A percentile compares a stretch with the other conserved stretches of the same genome.
Evolutionary conservation across 2,113 vertebrate species (phyloP).

Genomic region (Orientallactaga bullata): DNA sequence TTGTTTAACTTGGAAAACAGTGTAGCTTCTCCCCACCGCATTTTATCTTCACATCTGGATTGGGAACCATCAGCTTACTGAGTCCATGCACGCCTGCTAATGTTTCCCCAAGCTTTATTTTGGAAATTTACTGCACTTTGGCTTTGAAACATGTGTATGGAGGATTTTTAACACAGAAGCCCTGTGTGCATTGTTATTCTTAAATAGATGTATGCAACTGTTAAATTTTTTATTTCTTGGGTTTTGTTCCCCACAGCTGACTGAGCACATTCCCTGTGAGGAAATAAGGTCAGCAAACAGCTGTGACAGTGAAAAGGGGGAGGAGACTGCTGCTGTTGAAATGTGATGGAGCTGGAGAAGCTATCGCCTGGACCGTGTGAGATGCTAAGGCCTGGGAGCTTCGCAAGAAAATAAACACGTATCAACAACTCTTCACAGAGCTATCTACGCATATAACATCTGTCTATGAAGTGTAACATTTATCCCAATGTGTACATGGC

Average conservation of each 20-base stretch:
- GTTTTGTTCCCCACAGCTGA: constrained; percentile 84
- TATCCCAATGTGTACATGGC: neutral
- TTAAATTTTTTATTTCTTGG: constrained; percentile 79
- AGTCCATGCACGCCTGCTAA: constrained; percentile 66
- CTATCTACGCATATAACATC: neutral
- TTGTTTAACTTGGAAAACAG: constrained; percentile 67
- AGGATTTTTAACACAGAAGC: constrained; percentile 83
- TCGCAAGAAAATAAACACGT: neutral
- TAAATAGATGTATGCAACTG: constrained; percentile 78
- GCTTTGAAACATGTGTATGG: constrained; percentile 81
- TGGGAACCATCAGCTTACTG: constrained; percentile 36
- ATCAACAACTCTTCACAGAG: neutral
- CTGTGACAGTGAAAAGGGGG: constrained; percentile 71
- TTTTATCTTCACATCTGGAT: constrained; percentile 69
- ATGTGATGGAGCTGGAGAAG: neutral
- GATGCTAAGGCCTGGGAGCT: neutral
- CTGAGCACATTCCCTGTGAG: constrained; percentile 80
- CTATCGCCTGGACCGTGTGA: neutral
- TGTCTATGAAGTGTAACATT: neutral
- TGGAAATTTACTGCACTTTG: constrained; percentile 81
- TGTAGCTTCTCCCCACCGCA: constrained; percentile 19
- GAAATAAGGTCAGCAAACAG: constrained; percentile 84
- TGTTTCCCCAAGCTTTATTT: constrained; percentile 80
- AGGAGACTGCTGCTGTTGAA: neutral
- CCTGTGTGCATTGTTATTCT: constrained; percentile 78